Evolutionary conservation across 2,888 invertebrate species (phyloP).

Genomic region (Melinopterus prodromus): DNA sequence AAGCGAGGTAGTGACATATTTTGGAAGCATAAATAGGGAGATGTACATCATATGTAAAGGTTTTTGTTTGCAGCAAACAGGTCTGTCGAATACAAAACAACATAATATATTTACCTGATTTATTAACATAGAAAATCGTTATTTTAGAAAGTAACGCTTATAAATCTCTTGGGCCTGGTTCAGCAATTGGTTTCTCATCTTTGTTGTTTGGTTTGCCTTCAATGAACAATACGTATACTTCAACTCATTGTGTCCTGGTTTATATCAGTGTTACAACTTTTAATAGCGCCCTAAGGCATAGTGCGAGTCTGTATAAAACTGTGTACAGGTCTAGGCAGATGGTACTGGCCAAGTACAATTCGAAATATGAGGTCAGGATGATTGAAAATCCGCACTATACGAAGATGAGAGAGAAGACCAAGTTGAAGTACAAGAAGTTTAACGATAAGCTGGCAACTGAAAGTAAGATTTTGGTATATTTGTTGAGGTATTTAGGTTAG

Average conservation of each 20-base stretch:
- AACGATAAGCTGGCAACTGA: slow-evolving; percentile 26
- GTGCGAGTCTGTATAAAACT: slow-evolving; percentile 31
- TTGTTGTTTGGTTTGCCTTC: slow-evolving; percentile 64
- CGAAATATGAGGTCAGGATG: slow-evolving; percentile 35
- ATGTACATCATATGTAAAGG: slow-evolving; percentile 65
- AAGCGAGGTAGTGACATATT: slow-evolving; percentile 64
- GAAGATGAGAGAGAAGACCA: slow-evolving; percentile 27
- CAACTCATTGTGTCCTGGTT: slow-evolving; percentile 63
- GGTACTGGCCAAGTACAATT: slow-evolving; percentile 32
- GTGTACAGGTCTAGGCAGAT: slow-evolving; percentile 33
- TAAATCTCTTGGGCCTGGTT: slow-evolving; percentile 59
- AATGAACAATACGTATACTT: slow-evolving; percentile 61
- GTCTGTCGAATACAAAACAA: slow-evolving; percentile 38
- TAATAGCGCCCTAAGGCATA: slow-evolving; percentile 38
- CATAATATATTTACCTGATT: not conserved
- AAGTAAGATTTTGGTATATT: slow-evolving; percentile 21
- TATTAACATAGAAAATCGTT: not conserved
- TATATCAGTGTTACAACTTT: slow-evolving; percentile 43
- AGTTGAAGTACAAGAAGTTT: slow-evolving; percentile 30
- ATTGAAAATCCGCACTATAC: slow-evolving; percentile 37
- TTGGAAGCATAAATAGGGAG: slow-evolving; percentile 64
- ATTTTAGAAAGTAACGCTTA: slow-evolving; percentile 37
- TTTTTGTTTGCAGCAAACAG: slow-evolving; percentile 61
- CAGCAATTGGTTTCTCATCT: slow-evolving; percentile 61
- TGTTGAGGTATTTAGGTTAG: not conserved